Base-by-base conservation (phyloP, 2,888 invertebrate species). In the Tridacna gigas region DNA sequence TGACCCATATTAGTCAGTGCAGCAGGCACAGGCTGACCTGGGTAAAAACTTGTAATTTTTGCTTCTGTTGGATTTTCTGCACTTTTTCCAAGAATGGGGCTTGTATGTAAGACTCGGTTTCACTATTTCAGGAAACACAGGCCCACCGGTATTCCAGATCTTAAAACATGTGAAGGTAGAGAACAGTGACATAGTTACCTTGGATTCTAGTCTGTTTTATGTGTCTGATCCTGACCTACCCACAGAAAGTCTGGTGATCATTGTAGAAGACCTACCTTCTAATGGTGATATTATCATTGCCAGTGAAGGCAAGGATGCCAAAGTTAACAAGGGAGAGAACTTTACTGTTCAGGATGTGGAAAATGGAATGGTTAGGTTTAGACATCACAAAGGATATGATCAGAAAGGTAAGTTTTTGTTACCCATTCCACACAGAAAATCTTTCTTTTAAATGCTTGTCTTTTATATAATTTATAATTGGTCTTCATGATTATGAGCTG, bases 171-270 rank as follows among this genome's bases (percentile, higher is more conserved):
- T 92, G 11, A 77, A 86, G 69, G 86, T 91, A 0, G 75, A 84
- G 15, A 87, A 88, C 73, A 89, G 89, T 15, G 89, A 84, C 7
- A 83, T 89, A 13, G 80, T 82, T 12, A 75, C 83, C 9, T 69
- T 92, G 11, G 82, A 90, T 13, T 74, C 83, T 0, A 82, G 89
- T 37, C 74, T 89, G 63, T 81, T 93, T 25, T 89, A 88, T 74
- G 79, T 91, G 9, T 79, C 89, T 47, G 93, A 93, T 80, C 78
- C 77, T 0, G 93, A 93, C 82, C 90, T 91, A 25, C 79, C 90
- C 2, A 61, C 79, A n/a, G 84, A 90, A 13, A 84, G 88, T 20
- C 83, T 93, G 7, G 77, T 79, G 11, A 75, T 92, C 45, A 80
- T 89, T 22, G 26, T 93, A 18, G 79, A 85, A 22, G 77, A 81